These are phyloP conservation scores for Hylaeus volcanicus DNA, from an alignment of 1,140 invertebrate genomes.

Conservation along the genomic window DNA sequence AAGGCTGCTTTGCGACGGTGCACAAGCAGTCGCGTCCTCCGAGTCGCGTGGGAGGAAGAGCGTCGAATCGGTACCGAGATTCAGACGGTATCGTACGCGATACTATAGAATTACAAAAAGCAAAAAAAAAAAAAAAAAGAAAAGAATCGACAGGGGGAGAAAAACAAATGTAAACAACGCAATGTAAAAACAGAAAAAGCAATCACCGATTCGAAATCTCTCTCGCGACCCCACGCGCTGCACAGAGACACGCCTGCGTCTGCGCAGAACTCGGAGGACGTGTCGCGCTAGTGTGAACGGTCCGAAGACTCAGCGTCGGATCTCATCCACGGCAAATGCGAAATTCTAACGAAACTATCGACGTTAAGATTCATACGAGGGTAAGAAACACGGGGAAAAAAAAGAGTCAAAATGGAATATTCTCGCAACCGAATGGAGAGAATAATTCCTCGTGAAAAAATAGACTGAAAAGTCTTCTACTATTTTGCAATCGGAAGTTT, in stretches of 20 bases:
- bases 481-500: too few species aligned
- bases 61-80: neutral
- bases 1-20: constrained; percentile 58
- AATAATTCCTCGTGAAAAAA: too few species aligned
- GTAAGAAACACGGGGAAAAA: too few species aligned
- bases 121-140: neutral
- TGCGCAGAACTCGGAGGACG: constrained; percentile 56
- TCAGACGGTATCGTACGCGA: constrained; percentile 28
- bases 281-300: constrained; percentile 39
- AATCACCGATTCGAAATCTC: too few species aligned
- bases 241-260: neutral
- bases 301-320: constrained; percentile 56
- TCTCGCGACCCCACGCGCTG: too few species aligned
- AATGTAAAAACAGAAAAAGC: too few species aligned
- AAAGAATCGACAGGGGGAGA: neutral
- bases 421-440: too few species aligned
- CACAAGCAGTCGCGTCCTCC: constrained; percentile 55
- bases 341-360: too few species aligned
- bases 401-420: too few species aligned
- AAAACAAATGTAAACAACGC: neutral
- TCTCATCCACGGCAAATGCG: constrained; percentile 2
- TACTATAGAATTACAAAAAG: constrained; percentile 5
- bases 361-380: too few species aligned
- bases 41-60: constrained; percentile 22
- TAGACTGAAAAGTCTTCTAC: too few species aligned